Evolutionary conservation across 1,140 invertebrate genomes (phyloP).

Genomic region (Arion vulgaris): DNA sequence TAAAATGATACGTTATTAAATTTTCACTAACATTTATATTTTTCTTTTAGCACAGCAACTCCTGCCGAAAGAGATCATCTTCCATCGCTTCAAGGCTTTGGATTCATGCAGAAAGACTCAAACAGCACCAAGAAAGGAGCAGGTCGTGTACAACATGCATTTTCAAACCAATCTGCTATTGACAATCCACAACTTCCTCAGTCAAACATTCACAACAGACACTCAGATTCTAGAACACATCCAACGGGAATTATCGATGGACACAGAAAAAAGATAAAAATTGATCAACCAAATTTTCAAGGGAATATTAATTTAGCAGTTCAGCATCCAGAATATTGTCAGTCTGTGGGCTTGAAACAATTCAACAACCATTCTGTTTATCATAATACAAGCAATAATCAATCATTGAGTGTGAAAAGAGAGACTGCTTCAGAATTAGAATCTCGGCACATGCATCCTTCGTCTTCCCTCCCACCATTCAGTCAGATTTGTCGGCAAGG

Average conservation of each 20-base stretch:
- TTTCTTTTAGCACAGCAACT: constrained; percentile 29
- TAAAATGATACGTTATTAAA: too few relatives aligned
- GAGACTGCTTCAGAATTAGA: constrained; percentile 3
- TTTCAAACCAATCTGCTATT: not conserved
- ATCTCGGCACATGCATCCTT: constrained; percentile 10
- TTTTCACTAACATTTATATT: too few relatives aligned
- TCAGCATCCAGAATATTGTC: not conserved
- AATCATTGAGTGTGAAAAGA: not conserved
- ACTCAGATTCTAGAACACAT: not conserved
- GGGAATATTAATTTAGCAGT: not conserved
- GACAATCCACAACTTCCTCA: not conserved
- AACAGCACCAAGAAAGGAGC: constrained; percentile 21
- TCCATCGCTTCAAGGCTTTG: constrained; percentile 20
- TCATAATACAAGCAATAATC: not conserved
- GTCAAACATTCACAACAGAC: not conserved
- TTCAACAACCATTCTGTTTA: not conserved
- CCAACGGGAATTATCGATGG: not conserved
- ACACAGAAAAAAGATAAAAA: constrained; percentile 23
- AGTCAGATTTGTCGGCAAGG: constrained; percentile 34
- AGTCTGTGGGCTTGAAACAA: not conserved
- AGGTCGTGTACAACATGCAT: not conserved
- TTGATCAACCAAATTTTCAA: constrained; percentile 1
- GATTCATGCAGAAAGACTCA: not conserved
- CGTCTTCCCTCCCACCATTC: constrained; percentile 37
- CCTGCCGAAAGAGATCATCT: constrained; percentile 37